Conservation (phyloP, 2,888 invertebrate species). For the Sturmia bella region DNA sequence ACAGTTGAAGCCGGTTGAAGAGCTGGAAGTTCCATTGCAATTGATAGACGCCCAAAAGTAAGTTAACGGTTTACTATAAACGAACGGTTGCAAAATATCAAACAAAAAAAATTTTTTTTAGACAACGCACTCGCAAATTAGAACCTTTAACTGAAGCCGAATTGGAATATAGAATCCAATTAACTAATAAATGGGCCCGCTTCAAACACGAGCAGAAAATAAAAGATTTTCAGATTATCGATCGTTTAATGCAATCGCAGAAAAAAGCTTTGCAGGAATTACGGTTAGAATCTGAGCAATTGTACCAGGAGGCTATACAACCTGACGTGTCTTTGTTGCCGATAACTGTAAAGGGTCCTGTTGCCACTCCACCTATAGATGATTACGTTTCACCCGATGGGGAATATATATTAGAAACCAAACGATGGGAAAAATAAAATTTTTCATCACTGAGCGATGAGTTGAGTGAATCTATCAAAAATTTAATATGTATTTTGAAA, state of each 20-base stretch:
- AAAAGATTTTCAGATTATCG: constrained; percentile 86
- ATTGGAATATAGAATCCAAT: constrained; percentile 85
- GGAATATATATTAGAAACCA: constrained; percentile 91
- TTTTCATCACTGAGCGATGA: neutral
- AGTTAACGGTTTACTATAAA: constrained; percentile 32
- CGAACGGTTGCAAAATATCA: no score
- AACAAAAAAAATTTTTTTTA: constrained; percentile 72
- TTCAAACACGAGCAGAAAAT: constrained; percentile 87
- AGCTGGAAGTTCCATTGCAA: constrained; percentile 88
- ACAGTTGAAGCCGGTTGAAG: constrained; percentile 94
- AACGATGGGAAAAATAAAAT: constrained; percentile 86
- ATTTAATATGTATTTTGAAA: neutral
- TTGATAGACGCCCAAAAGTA: constrained; percentile 81
- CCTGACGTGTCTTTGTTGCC: constrained; percentile 88
- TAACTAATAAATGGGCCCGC: constrained; percentile 89
- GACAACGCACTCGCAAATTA: constrained; percentile 83
- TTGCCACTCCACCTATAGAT: constrained; percentile 91
- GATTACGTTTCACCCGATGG: constrained; percentile 94
- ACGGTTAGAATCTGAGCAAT: constrained; percentile 89
- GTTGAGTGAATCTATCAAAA: constrained; percentile 13
- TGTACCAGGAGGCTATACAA: constrained; percentile 94
- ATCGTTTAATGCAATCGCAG: constrained; percentile 87
- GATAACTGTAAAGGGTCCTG: constrained; percentile 87
- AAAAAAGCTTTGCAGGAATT: constrained; percentile 91
- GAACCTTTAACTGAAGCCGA: constrained; percentile 83